Conservation (phyloP, 2,113 vertebrate species). For the Ranitomeya variabilis region DNA sequence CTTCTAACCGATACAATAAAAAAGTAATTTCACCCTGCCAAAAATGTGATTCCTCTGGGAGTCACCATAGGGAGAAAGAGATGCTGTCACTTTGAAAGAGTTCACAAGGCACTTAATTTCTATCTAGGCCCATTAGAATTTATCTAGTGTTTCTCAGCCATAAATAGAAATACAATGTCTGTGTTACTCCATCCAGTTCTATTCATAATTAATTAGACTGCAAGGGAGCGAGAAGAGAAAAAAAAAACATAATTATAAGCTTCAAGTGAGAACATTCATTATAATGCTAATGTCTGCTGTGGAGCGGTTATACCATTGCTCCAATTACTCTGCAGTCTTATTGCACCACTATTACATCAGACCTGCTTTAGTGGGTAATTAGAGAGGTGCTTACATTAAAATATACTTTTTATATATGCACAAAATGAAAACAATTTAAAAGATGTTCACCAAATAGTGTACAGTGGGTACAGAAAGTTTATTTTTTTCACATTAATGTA, state of each 20-base stretch:
- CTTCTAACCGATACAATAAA: conserved; percentile 22
- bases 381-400: not conserved
- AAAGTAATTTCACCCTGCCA: conserved; percentile 6
- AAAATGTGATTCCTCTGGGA: not conserved
- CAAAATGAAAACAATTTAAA: too few species aligned
- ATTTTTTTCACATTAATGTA: too few species aligned
- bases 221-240: conserved; percentile 61
- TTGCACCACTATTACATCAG: conserved; percentile 57
- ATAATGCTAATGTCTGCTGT: conserved; percentile 72
- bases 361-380: conserved; percentile 41
- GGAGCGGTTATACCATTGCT: conserved; percentile 56
- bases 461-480: too few species aligned
- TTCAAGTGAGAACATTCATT: conserved; percentile 75
- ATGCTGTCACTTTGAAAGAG: not conserved
- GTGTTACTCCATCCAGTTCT: conserved; percentile 63
- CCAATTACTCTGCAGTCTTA: conserved; percentile 65
- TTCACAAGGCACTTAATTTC: conserved; percentile 26
- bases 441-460: too few species aligned
- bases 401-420: not conserved
- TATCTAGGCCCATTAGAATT: conserved; percentile 28
- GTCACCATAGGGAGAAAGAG: conserved; percentile 24
- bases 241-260: conserved; percentile 73
- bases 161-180: conserved; percentile 65
- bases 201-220: conserved; percentile 75
- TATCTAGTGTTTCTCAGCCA: conserved; percentile 63